Evolutionary conservation across 2,888 invertebrate genomes (phyloP).

Genomic region (Plebejus melissa): DNA sequence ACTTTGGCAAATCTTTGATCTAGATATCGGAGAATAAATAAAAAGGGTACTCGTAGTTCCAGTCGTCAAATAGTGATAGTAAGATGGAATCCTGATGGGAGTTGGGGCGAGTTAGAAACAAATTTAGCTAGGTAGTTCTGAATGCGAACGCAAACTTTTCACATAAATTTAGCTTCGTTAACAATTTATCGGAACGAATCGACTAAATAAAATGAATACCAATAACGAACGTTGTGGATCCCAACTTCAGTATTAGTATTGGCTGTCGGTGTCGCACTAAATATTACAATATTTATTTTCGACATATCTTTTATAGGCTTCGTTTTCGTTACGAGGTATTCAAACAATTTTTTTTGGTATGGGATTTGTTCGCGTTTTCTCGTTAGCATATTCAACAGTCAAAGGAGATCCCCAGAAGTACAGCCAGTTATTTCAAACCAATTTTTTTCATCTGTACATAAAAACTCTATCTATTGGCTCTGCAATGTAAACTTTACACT

Average conservation of each 20-base stretch:
- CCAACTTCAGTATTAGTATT: slow-evolving; percentile 24
- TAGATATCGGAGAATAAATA: slow-evolving; percentile 4
- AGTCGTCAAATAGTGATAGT: slow-evolving; percentile 14
- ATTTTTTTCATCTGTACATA: not conserved
- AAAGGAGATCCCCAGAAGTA: not conserved
- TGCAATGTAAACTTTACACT: not conserved
- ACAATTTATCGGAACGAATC: slow-evolving; percentile 30
- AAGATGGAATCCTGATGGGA: slow-evolving; percentile 37
- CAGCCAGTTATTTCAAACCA: no score
- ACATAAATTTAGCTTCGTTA: slow-evolving; percentile 55
- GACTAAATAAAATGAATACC: slow-evolving; percentile 29
- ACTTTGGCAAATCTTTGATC: slow-evolving; percentile 11
- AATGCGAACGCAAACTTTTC: slow-evolving; percentile 55
- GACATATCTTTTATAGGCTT: not conserved
- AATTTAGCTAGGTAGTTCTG: slow-evolving; percentile 54
- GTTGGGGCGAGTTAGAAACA: slow-evolving; percentile 42
- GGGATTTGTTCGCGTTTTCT: not conserved
- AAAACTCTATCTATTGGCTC: not conserved
- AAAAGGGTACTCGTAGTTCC: not conserved
- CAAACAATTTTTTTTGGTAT: not conserved
- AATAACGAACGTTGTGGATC: slow-evolving; percentile 25
- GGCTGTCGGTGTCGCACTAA: not conserved
- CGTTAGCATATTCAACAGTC: not conserved
- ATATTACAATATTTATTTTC: slow-evolving; percentile 16
- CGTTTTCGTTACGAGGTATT: not conserved